phyloP scores from a whole-genome alignment of 2,888 invertebrate genomes.

The Agonum fuliginosum region DNA sequence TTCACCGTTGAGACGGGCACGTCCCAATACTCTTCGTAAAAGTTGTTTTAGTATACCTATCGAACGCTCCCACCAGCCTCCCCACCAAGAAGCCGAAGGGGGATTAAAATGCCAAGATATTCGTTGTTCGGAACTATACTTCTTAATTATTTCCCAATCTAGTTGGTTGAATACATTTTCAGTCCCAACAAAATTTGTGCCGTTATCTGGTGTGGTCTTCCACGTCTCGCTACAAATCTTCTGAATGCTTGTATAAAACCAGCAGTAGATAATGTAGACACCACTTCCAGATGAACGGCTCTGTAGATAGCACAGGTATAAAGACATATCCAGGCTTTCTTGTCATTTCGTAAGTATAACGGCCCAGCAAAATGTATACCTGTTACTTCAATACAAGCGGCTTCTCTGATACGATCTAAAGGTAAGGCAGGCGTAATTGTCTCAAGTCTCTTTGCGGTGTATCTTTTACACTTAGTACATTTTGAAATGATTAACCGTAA shows the following conservation, averaged over 20 bases:
- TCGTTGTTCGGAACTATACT: conserved; percentile 52
- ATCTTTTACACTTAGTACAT: conserved; percentile 63
- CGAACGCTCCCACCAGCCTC: conserved; percentile 70
- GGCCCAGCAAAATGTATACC: conserved; percentile 69
- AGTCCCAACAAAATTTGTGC: conserved; percentile 69
- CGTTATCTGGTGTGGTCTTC: conserved; percentile 69
- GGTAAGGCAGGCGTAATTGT: conserved; percentile 65
- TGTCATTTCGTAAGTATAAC: conserved; percentile 62
- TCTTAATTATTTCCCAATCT: conserved; percentile 62
- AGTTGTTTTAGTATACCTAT: conserved; percentile 67
- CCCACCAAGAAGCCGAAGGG: conserved; percentile 70
- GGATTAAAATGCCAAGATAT: conserved; percentile 67
- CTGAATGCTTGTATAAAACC: conserved; percentile 66
- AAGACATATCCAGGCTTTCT: conserved; percentile 66
- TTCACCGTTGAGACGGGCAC: conserved; percentile 64
- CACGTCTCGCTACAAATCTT: conserved; percentile 60
- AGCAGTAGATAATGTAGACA: conserved; percentile 64
- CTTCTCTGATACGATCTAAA: conserved; percentile 65
- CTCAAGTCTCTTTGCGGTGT: conserved; percentile 62
- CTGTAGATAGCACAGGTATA: conserved; percentile 69
- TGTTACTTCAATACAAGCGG: conserved; percentile 65
- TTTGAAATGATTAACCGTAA: conserved; percentile 60
- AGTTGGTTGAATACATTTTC: conserved; percentile 62
- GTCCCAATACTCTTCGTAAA: conserved; percentile 67
- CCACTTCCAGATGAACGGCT: conserved; percentile 68